Base-by-base conservation (phyloP, 2,113 vertebrate genomes). In the Xenopus borealis region DNA sequence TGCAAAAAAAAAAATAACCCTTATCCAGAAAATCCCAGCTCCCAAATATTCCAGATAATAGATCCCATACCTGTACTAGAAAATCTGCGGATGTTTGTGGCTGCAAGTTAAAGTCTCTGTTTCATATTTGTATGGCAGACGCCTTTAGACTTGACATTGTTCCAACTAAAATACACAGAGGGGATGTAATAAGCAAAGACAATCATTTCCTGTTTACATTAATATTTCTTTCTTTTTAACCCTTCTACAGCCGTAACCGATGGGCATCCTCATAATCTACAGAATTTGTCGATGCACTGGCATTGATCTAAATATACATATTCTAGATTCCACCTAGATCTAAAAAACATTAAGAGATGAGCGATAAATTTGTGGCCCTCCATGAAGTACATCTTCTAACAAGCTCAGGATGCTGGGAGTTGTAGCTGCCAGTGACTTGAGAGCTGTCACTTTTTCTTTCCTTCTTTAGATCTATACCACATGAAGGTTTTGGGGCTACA, bases 41-140 rank as follows among this genome's bases (percentile, higher is more conserved):
- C 33, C 33, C 33, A 40, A 40, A 9, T 6, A 7, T 40, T 40
- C 33, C 33, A 2, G 8, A 40, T 40, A 40, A 40, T 40, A 40
- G 5, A 40, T 40, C 33, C 33, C 8, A 40, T 40, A 40, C 33
- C 33, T 40, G 5, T 40, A 40, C 1, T 40, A 40, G 8, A 9
- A 23, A 23, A 27, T 27, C 8, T 61, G 58, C 1, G 14, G 58
- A 61, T 61, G 20, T 61, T 61, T 61, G 19, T 61, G 8, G 12
- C 18, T 23, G 13, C 14, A 27, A 18, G 46, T 67, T n/a, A 20
- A 12, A 67, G 33, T 3, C 55, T 14, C 45, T 20, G 57, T 12
- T 77, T 70, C 64, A 64, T 70, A 64, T 70, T 23, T 63, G 55
- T 3, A 62, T 57, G 47, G 55, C 30, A 69, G 61, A 47, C 62